These are phyloP conservation scores for Cylindroiulus punctatus DNA, from an alignment of 2,888 invertebrate genomes.

Conservation along the genomic window DNA sequence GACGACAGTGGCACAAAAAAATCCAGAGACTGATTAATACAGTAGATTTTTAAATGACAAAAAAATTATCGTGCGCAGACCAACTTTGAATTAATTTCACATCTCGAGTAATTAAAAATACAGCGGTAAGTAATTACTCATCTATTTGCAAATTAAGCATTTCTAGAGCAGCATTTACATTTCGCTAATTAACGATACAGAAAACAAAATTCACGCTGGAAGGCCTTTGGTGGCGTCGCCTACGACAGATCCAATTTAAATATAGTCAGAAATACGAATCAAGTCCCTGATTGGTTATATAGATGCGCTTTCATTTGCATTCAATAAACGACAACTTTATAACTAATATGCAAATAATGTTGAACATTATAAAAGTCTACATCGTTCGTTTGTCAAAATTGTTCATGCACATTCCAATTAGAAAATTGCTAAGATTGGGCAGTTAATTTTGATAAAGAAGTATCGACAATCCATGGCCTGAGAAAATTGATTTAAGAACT, in stretches of 20 bases:
- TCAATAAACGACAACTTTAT: not conserved
- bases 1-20: constrained; percentile 19
- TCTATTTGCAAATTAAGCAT: constrained; percentile 42
- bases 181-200: constrained; percentile 13
- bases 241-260: constrained; percentile 5
- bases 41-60: not conserved
- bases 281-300: not conserved
- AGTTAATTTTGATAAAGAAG: too few species aligned
- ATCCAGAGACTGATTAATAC: not conserved
- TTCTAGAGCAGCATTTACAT: not conserved
- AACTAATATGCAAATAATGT: not conserved
- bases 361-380: not conserved
- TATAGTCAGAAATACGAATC: not conserved
- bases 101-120: constrained; percentile 31
- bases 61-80: not conserved
- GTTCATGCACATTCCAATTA: too few species aligned
- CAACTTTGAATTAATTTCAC: constrained; percentile 24
- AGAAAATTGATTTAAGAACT: too few species aligned
- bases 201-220: constrained; percentile 16
- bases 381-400: not conserved
- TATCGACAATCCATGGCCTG: too few species aligned
- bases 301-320: not conserved
- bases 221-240: not conserved
- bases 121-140: constrained; percentile 34
- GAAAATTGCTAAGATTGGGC: too few species aligned